Percentiles rank a stretch among this genome's conserved stretches.
phyloP scores from a whole-genome alignment of 2,888 invertebrate species.

The Volucella inflata region DNA sequence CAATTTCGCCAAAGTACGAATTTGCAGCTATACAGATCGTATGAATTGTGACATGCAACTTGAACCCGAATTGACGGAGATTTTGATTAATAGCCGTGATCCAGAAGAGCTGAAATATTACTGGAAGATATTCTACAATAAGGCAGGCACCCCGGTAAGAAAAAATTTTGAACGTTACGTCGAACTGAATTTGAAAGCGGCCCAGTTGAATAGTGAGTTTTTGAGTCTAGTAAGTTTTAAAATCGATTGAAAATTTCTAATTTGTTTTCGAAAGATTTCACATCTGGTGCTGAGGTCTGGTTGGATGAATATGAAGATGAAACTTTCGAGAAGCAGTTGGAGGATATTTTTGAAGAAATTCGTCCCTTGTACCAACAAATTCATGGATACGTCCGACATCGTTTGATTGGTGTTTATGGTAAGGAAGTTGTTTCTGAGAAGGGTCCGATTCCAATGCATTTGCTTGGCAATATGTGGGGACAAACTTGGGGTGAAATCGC shows the following conservation, averaged over 20 bases:
- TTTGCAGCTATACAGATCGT: conserved; percentile 88
- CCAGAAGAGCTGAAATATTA: conserved; percentile 90
- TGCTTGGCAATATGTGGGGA: conserved; percentile 93
- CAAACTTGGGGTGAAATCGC: conserved; percentile 88
- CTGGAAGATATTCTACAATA: conserved; percentile 92
- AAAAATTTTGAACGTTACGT: conserved; percentile 88
- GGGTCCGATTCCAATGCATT: conserved; percentile 91
- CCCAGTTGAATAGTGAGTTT: conserved; percentile 87
- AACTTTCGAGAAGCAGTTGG: conserved; percentile 88
- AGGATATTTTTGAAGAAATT: conserved; percentile 89
- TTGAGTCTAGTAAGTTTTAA: no score
- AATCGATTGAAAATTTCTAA: neutral
- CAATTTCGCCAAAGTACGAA: conserved; percentile 90
- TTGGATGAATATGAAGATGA: conserved; percentile 88
- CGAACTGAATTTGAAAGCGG: conserved; percentile 88
- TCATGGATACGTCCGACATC: conserved; percentile 91
- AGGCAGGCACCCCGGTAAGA: conserved; percentile 87
- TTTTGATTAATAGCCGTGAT: conserved; percentile 89
- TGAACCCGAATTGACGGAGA: conserved; percentile 90
- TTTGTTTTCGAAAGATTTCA: conserved; percentile 85
- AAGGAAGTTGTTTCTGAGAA: conserved; percentile 86
- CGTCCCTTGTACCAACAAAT: conserved; percentile 92
- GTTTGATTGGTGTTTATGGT: conserved; percentile 89
- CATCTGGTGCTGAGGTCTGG: conserved; percentile 89
- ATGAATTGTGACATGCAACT: conserved; percentile 88